Conservation (phyloP, 2,888 invertebrate species). For the Lordiphosa fenestrarum region DNA sequence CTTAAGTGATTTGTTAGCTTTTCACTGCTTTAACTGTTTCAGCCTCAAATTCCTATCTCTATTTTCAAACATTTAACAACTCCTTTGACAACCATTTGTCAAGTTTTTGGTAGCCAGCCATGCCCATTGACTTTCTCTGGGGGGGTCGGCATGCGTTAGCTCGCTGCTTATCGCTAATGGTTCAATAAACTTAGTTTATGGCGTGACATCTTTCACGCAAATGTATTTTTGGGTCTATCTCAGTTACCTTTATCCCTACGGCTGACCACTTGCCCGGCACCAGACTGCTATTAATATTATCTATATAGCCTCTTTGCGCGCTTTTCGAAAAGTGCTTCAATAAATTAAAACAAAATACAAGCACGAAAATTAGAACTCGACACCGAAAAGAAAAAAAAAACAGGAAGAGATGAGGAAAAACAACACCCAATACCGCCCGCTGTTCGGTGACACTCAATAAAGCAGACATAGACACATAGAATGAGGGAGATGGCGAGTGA, state of each 20-base stretch:
- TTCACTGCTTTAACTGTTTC: constrained; percentile 6
- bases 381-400: constrained; percentile 11
- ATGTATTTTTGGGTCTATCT: constrained; percentile 23
- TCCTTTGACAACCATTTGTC: constrained; percentile 14
- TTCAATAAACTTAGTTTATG: constrained; percentile 69
- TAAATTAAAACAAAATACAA: constrained; percentile 58
- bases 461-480: constrained; percentile 8
- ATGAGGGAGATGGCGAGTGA: constrained; percentile 3
- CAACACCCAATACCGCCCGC: constrained; percentile 4
- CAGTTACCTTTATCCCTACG: constrained; percentile 5
- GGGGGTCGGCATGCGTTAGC: too few relatives aligned
- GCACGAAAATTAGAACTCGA: constrained; percentile 7
- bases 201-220: constrained; percentile 73
- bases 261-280: constrained; percentile 48
- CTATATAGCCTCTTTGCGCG: constrained; percentile 48
- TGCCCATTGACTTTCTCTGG: constrained; percentile 3
- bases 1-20: background rate
- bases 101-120: constrained; percentile 4
- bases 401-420: background rate
- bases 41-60: background rate
- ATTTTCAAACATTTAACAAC: constrained; percentile 9
- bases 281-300: constrained; percentile 64
- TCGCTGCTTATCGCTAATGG: constrained; percentile 57
- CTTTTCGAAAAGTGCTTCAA: constrained; percentile 55
- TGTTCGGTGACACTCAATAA: constrained; percentile 27